These are phyloP conservation scores for Pygoscelis antarcticus DNA, from an alignment of 2,113 vertebrate genomes.

Conservation along the genomic window DNA sequence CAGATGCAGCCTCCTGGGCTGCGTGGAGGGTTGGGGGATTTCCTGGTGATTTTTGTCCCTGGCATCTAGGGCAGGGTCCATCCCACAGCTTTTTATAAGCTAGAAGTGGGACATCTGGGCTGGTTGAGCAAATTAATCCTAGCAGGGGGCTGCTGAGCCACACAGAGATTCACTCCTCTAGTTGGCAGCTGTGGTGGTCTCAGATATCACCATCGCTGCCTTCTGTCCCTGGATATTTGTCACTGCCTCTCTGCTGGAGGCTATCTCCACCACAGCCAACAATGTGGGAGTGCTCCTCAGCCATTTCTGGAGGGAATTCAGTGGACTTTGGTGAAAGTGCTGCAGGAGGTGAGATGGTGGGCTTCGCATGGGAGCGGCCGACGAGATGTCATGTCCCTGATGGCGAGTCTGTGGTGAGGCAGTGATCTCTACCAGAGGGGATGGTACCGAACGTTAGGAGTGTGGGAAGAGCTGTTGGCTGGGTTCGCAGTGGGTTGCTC, in stretches of 20 bases:
- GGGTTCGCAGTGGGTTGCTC: neutral
- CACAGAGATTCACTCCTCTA: neutral
- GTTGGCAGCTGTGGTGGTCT: neutral
- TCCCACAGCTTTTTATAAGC: neutral
- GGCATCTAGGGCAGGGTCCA: neutral
- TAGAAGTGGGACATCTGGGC: neutral
- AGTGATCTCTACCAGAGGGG: neutral
- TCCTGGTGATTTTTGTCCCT: neutral
- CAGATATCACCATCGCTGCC: neutral
- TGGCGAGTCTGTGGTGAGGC: neutral
- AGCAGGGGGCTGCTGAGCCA: neutral
- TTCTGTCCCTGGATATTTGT: neutral
- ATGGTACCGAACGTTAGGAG: neutral
- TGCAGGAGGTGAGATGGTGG: neutral
- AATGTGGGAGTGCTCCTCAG: neutral
- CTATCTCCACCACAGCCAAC: neutral
- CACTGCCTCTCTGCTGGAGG: neutral
- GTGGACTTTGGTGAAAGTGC: neutral
- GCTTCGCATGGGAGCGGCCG: neutral
- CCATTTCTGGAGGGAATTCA: neutral
- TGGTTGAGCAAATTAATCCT: neutral
- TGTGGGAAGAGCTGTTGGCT: neutral
- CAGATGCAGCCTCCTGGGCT: neutral
- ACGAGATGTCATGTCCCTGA: neutral
- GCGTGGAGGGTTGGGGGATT: accelerated